phyloP scores from a whole-genome alignment of 2,888 invertebrate species.

The Syrista parreyssii region DNA sequence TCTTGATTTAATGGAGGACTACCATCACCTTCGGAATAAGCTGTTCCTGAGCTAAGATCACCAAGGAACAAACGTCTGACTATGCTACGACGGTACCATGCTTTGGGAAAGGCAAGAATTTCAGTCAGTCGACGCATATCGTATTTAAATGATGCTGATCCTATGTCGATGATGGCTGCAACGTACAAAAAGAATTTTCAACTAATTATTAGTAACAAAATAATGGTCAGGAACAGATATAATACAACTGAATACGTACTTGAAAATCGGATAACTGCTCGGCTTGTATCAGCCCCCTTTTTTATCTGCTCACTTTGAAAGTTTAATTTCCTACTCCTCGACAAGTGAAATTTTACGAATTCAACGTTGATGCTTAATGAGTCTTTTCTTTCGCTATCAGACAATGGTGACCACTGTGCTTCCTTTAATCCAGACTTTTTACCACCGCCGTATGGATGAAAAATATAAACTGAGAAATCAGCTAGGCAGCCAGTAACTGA shows the following conservation, averaged over 20 bases:
- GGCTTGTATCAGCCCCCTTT: conserved; percentile 75
- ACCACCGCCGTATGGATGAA: conserved; percentile 95
- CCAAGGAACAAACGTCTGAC: conserved; percentile 93
- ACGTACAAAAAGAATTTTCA: conserved; percentile 15
- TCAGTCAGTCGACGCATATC: conserved; percentile 98
- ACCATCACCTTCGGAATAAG: conserved; percentile 65
- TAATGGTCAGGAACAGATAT: background rate
- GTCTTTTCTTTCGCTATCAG: conserved; percentile 92
- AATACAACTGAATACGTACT: conserved; percentile 70
- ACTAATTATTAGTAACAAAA: background rate
- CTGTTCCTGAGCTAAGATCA: conserved; percentile 78
- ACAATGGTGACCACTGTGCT: conserved; percentile 87
- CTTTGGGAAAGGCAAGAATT: conserved; percentile 97
- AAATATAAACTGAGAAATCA: conserved; percentile 97
- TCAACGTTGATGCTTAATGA: conserved; percentile 96
- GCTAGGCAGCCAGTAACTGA: conserved; percentile 97
- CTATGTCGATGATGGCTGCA: conserved; percentile 93
- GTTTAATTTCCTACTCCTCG: conserved; percentile 89
- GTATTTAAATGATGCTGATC: conserved; percentile 96
- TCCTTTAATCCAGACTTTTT: conserved; percentile 85
- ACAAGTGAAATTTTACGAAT: conserved; percentile 95
- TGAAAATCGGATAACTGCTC: conserved; percentile 92
- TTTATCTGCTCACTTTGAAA: conserved; percentile 70
- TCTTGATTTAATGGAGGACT: conserved; percentile 56
- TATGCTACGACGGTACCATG: conserved; percentile 97